Evolutionary conservation across 2,113 vertebrate genomes (phyloP).

Genomic region (Cheilinus undulatus): DNA sequence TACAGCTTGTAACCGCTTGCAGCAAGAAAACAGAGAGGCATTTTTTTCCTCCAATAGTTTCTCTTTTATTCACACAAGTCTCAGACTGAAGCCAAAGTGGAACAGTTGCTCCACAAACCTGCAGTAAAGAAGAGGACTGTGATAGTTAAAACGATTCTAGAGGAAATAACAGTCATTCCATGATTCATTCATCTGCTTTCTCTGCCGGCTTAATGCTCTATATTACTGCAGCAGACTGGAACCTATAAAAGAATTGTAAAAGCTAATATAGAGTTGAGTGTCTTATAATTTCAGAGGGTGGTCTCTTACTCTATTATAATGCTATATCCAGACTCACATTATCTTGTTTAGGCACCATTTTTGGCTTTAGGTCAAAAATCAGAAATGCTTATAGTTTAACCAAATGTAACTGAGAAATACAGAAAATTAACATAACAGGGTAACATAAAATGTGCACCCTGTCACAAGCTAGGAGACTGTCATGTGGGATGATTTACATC

Average conservation of each 20-base stretch:
- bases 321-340: not conserved
- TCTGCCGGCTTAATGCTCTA: slow-evolving; percentile 17
- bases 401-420: not conserved
- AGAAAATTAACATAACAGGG: too few relatives aligned
- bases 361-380: not conserved
- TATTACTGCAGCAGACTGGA: slow-evolving; percentile 1
- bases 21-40: not conserved
- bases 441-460: not conserved
- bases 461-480: not conserved
- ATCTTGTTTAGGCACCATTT: not conserved
- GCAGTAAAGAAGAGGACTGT: slow-evolving; percentile 6
- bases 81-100: not conserved
- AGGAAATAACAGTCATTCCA: not conserved
- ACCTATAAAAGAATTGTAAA: slow-evolving; percentile 1
- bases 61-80: not conserved
- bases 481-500: too few relatives aligned
- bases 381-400: too few relatives aligned
- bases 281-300: not conserved
- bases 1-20: not conserved
- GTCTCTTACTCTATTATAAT: not conserved
- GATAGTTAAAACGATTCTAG: slow-evolving; percentile 1
- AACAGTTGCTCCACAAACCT: slow-evolving; percentile 13
- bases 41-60: not conserved
- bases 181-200: slow-evolving; percentile 7
- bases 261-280: not conserved